Conservation (phyloP, 2,888 invertebrate genomes). For the Sphaeridia pumilis region DNA sequence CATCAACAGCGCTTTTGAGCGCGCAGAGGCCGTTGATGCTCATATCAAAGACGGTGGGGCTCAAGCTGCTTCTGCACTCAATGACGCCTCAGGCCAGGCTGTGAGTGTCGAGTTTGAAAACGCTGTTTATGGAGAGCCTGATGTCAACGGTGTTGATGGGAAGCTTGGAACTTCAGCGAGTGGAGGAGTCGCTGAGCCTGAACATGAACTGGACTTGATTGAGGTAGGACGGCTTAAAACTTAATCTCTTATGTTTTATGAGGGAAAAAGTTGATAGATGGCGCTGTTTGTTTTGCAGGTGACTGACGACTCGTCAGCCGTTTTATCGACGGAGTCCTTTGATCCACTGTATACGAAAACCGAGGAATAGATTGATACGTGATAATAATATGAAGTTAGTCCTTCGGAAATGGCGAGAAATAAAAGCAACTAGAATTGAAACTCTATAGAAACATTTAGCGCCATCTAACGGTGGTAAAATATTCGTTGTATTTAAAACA, state of each 20-base stretch:
- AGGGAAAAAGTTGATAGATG: background rate
- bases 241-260: background rate
- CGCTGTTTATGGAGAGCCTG: constrained; percentile 2
- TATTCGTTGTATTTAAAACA: too few relatives aligned
- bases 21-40: constrained; percentile 7
- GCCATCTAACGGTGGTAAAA: too few relatives aligned
- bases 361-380: too few relatives aligned
- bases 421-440: too few relatives aligned
- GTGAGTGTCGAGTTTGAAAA: constrained; percentile 3
- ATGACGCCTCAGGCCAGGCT: background rate
- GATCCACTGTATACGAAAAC: background rate
- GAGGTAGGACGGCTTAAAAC: constrained; percentile 2
- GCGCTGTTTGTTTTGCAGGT: background rate
- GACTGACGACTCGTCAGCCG: background rate
- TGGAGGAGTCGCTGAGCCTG: background rate
- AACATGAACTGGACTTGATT: constrained; percentile 15
- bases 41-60: background rate
- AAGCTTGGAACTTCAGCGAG: background rate
- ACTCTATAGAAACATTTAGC: too few relatives aligned
- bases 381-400: too few relatives aligned
- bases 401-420: too few relatives aligned
- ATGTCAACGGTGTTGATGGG: background rate
- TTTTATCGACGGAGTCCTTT: background rate
- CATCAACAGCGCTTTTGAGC: constrained; percentile 5
- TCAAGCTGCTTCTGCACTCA: background rate